Conservation (phyloP, 2,113 vertebrate genomes). For the Embiotoca jacksoni region DNA sequence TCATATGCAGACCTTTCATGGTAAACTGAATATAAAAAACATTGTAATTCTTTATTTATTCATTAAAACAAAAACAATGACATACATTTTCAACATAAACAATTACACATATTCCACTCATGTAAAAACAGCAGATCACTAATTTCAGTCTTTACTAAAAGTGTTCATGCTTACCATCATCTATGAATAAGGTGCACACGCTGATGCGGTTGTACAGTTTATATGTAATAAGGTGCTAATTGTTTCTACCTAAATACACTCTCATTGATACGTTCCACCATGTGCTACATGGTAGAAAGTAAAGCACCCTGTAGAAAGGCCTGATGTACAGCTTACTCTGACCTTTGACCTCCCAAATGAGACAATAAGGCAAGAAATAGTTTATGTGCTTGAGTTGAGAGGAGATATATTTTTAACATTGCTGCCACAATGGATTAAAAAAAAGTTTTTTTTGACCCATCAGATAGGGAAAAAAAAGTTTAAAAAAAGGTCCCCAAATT, state of each 20-base stretch:
- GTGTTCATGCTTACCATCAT: neutral
- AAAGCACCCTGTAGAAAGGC: too few species aligned
- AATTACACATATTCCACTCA: neutral
- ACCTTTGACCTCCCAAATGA: too few species aligned
- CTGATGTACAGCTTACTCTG: too few species aligned
- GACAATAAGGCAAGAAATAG: too few species aligned
- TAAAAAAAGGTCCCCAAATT: neutral
- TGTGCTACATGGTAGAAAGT: too few species aligned
- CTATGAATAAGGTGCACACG: neutral
- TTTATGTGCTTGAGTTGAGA: too few species aligned
- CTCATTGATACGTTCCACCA: too few species aligned
- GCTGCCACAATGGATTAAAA: too few species aligned
- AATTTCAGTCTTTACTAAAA: neutral
- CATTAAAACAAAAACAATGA: neutral
- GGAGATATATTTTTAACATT: too few species aligned
- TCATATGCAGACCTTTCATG: too few species aligned
- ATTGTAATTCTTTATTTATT: neutral
- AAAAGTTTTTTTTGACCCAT: neutral
- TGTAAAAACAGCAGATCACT: constrained; percentile 4
- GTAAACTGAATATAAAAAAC: neutral
- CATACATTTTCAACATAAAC: neutral
- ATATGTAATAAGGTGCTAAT: constrained; percentile 1
- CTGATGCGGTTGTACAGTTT: neutral
- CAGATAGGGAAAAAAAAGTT: too few species aligned
- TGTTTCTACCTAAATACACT: too few species aligned